phyloP scores from a whole-genome alignment of 2,888 invertebrate genomes.

The Leptodirus hochenwartii region DNA sequence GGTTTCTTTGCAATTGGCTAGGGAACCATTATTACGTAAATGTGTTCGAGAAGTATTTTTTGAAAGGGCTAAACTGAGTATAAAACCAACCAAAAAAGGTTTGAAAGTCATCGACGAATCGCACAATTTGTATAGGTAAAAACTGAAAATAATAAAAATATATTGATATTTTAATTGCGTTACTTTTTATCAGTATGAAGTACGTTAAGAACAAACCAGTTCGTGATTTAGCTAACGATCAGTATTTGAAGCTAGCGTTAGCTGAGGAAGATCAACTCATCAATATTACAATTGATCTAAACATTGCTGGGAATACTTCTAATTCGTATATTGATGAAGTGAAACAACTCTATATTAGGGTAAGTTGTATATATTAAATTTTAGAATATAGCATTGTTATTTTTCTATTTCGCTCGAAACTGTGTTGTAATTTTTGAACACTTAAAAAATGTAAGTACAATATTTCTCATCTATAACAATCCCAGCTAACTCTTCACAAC shows the following conservation, averaged over 20 bases:
- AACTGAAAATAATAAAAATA: slow-evolving; percentile 4
- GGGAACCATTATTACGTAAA: slow-evolving; percentile 77
- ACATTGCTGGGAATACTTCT: slow-evolving; percentile 60
- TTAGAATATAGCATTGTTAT: no score
- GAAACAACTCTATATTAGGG: slow-evolving; percentile 67
- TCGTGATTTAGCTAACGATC: slow-evolving; percentile 70
- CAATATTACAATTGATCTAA: slow-evolving; percentile 52
- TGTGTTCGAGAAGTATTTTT: slow-evolving; percentile 73
- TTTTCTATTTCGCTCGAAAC: no score
- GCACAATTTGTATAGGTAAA: slow-evolving; percentile 58
- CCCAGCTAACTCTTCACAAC: no score
- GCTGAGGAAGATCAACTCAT: slow-evolving; percentile 70
- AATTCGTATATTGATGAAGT: slow-evolving; percentile 74
- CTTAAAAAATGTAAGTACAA: no score
- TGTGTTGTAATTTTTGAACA: no score
- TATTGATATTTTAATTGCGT: slow-evolving; percentile 4
- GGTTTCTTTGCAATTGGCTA: slow-evolving; percentile 83
- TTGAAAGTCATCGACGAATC: slow-evolving; percentile 90
- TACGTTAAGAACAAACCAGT: slow-evolving; percentile 89
- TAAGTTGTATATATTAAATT: slow-evolving; percentile 19
- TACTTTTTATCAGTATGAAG: slow-evolving; percentile 48
- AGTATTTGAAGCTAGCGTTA: slow-evolving; percentile 66
- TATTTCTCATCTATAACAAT: no score
- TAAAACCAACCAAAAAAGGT: slow-evolving; percentile 76
- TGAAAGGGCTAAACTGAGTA: slow-evolving; percentile 69